A percentile compares a stretch with the other conserved stretches of the same genome.
Conservation (phyloP, 2,888 invertebrate species). For the Dyspetes luteomarginatus region DNA sequence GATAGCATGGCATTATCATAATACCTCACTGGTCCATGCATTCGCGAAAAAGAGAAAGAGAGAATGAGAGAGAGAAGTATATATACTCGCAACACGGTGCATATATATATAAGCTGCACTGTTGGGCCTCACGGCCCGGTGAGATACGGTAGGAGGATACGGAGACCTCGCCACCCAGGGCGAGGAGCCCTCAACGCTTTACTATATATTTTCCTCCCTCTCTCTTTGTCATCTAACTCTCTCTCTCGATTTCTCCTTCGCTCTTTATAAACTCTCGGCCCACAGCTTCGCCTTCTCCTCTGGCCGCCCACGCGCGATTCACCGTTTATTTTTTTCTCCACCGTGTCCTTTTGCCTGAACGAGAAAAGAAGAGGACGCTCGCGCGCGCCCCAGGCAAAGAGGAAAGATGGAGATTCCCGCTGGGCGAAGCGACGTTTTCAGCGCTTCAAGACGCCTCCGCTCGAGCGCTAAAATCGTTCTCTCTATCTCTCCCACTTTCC, state of each 20-base stretch:
- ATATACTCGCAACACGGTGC: not conserved
- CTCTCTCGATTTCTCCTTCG: conserved; percentile 8
- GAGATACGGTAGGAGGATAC: conserved; percentile 68
- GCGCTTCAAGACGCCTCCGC: too few relatives aligned
- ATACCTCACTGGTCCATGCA: conserved; percentile 72
- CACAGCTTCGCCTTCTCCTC: conserved; percentile 30
- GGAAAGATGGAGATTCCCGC: too few relatives aligned
- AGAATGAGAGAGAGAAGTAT: conserved; percentile 18
- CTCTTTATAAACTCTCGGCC: conserved; percentile 52
- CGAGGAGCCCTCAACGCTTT: conserved; percentile 62
- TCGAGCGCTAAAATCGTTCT: too few relatives aligned
- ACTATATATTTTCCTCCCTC: conserved; percentile 19
- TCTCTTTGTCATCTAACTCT: conserved; percentile 17
- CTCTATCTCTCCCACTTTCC: too few relatives aligned
- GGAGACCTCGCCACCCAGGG: conserved; percentile 72
- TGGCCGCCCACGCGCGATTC: conserved; percentile 71
- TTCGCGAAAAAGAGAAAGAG: conserved; percentile 53
- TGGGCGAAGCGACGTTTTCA: too few relatives aligned
- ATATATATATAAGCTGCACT: conserved; percentile 40
- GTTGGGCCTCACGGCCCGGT: conserved; percentile 53
- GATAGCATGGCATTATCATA: conserved; percentile 76
- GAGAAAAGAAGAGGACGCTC: too few relatives aligned
- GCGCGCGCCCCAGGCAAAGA: too few relatives aligned
- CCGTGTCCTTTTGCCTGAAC: too few relatives aligned
- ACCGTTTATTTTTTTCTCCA: not conserved